phyloP scores from a whole-genome alignment of 2,113 vertebrate species.

The Sialia sialis region DNA sequence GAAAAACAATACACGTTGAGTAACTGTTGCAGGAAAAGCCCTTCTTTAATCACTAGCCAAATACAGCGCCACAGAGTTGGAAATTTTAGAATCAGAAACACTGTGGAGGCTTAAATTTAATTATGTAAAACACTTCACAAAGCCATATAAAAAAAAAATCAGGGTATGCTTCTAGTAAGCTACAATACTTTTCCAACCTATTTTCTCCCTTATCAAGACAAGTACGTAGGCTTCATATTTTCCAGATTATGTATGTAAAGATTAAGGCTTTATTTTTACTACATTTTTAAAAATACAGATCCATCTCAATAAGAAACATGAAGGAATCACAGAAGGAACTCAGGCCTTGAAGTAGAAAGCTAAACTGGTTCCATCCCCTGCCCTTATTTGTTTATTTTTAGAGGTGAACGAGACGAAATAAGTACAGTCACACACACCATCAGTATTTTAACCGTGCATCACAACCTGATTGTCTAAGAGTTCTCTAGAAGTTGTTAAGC shows the following conservation, averaged over 20 bases:
- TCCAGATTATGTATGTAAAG: background rate
- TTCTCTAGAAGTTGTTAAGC: background rate
- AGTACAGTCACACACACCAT: background rate
- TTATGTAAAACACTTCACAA: background rate
- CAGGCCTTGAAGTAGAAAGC: background rate
- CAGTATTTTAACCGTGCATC: background rate
- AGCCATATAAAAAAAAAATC: background rate
- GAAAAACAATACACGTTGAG: background rate
- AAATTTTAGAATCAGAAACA: background rate
- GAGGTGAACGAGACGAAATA: background rate
- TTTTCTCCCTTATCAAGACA: background rate
- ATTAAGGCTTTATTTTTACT: background rate
- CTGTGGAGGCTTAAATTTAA: background rate
- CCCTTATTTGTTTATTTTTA: background rate
- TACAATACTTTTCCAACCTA: background rate
- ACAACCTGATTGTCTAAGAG: background rate
- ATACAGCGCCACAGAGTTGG: background rate
- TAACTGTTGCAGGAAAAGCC: background rate
- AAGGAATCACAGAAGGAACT: background rate
- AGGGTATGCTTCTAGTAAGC: background rate
- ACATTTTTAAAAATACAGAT: background rate
- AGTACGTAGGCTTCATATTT: background rate
- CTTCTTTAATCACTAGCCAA: background rate
- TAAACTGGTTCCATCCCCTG: background rate
- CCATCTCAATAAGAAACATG: background rate